Base-by-base conservation (phyloP, 1,140 invertebrate genomes). In the Adoxophyes honmai region DNA sequence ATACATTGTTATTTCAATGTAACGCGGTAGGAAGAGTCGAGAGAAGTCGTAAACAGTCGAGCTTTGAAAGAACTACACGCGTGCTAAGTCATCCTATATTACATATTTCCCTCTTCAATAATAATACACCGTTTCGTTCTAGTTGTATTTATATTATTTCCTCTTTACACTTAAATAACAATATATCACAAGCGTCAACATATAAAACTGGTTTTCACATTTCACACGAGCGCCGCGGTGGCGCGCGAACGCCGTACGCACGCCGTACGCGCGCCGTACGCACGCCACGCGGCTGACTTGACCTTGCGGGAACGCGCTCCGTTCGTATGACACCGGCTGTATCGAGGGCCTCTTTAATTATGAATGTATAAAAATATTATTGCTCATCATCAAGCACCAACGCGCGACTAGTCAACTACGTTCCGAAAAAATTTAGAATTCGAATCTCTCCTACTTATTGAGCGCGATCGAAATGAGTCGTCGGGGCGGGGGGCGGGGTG, bases 351-450 rank as follows among this genome's bases (percentile, higher is more conserved):
- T 75, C 70, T 54, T 63, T 76, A 64, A 59, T 78, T 77, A 84
- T 86, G 83, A 84, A 84, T 86, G 85, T 88, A 88, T 88, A 88
- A 88, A 88, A 88, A 88, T 86, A 88, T 88, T 88, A 86, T 88
- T 88, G 85, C 85, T 88, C 68, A 85, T 85, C 73, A 81, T 85
- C 68, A 85, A 88, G 85, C 85, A 88, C 85, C 85, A 82, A 84
- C 80, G 81, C 83, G 81, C 84, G 75, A 75, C 81, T 85, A 85
- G 81, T 81, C 76, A 79, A 77, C 84, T 86, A 86, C 75, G 59
- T 75, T 79, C 61, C 78, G 70, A 82, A 86, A 81, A 73, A 80
- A 81, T 84, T 81, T 79, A 76, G 80, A 84, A 78, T 85, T 75
- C 73, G 62, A 76, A 70, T 79, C 67, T 81, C 65, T 82, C 70